These are phyloP conservation scores for Dinothrombium tinctorium DNA, from an alignment of 1,140 invertebrate genomes.

Conservation along the genomic window DNA sequence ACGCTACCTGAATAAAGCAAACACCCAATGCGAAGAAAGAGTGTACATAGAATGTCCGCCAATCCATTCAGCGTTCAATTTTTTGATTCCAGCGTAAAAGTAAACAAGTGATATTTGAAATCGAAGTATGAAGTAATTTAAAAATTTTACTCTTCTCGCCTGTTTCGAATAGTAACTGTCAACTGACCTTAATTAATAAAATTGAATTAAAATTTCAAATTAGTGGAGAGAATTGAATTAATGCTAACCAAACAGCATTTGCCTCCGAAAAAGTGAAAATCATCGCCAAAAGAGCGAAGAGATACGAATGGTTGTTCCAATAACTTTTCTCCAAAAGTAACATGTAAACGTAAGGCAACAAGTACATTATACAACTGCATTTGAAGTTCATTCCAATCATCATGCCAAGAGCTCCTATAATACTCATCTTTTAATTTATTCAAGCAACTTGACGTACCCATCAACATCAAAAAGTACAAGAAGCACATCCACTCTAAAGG, in stretches of 20 bases:
- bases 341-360: slow-evolving; percentile 61
- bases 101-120: slow-evolving; percentile 60
- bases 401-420: slow-evolving; percentile 46
- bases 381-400: slow-evolving; percentile 47
- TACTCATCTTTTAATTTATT: background rate
- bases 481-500: slow-evolving; percentile 48
- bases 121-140: slow-evolving; percentile 67
- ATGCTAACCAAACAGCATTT: slow-evolving; percentile 44
- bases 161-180: slow-evolving; percentile 29
- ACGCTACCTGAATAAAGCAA: slow-evolving; percentile 38
- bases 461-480: slow-evolving; percentile 40
- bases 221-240: background rate
- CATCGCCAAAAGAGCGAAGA: slow-evolving; percentile 50
- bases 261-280: slow-evolving; percentile 42
- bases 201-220: slow-evolving; percentile 5
- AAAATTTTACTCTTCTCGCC: slow-evolving; percentile 36
- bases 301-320: slow-evolving; percentile 85
- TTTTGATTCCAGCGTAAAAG: slow-evolving; percentile 70
- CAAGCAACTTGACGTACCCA: slow-evolving; percentile 20
- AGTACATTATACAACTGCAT: slow-evolving; percentile 36
- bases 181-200: slow-evolving; percentile 31
- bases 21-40: slow-evolving; percentile 58
- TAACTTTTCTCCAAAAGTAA: slow-evolving; percentile 60
- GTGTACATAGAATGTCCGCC: slow-evolving; percentile 60
- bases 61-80: slow-evolving; percentile 63